Base-by-base conservation (phyloP, 1,140 invertebrate species). In the Nymphalis io region DNA sequence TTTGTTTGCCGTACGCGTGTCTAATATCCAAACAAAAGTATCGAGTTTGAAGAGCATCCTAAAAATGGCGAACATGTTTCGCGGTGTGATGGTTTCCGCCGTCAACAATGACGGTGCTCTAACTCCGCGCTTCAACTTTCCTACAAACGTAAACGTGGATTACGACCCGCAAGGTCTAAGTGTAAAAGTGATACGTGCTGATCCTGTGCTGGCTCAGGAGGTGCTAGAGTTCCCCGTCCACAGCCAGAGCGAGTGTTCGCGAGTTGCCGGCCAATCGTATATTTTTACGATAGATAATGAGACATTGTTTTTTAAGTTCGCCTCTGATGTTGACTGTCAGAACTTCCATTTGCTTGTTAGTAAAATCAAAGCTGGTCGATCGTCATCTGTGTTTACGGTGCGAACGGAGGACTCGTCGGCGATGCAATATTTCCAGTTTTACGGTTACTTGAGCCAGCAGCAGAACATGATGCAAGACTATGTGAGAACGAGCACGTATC, bases 401-500 rank as follows among this genome's bases (percentile, higher is more conserved):
- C 94, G 98, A 86, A 99, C 98, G 21, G 98, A 99, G 87, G 98
- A 99, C 81, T 98, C 98, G 0, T 99, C 98, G 18, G 98, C 98
- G 38, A 96, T 97, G 87, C 98, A 99, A 88, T 99, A 99, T 93
- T 99, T 98, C 83, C 95, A 99, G 93, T 99, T 99, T 92, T 99
- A 99, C 92, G 98, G 98, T 63, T 99, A 99, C 92, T 92, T 99
- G 63, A 99, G 98, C 57, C 99, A 99, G 88, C 99, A 99, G 91
- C 99, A 99, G 92, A 99, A 99, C 85, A 99, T 99, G 99, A 98
- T 99, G 96, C 97, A 98, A 93, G 99, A 99, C 92, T 99, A 99
- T 88, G 98, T 99, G 57, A 93, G 99, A 74, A 99, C 99, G 23
- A 98, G 98, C 80, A 99, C 99, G 58, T 99, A 99, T 92, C 98